These are phyloP conservation scores for Macropodus opercularis DNA, from an alignment of 2,797 vertebrate genomes.

Conservation along the genomic window DNA sequence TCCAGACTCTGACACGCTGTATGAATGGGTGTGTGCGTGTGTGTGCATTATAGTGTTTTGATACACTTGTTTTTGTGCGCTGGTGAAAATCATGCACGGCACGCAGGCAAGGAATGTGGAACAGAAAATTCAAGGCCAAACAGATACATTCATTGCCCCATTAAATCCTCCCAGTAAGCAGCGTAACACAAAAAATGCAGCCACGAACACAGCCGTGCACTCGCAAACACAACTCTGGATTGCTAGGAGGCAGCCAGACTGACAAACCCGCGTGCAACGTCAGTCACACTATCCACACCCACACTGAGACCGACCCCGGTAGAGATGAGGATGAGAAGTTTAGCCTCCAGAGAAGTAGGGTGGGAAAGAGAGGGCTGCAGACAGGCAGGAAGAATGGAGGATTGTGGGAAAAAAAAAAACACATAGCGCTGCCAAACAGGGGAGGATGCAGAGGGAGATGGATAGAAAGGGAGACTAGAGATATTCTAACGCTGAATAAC, in stretches of 20 bases:
- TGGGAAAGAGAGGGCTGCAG: not conserved
- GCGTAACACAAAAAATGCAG: not conserved
- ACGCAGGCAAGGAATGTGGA: slow-evolving; percentile 29
- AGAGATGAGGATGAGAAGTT: slow-evolving; percentile 38
- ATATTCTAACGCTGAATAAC: slow-evolving; percentile 46
- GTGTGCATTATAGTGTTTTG: slow-evolving; percentile 10
- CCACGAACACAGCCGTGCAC: slow-evolving; percentile 6
- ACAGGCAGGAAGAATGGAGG: not conserved
- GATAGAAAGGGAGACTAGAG: slow-evolving; percentile 26
- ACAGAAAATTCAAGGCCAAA: slow-evolving; percentile 48
- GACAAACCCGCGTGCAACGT: slow-evolving; percentile 9
- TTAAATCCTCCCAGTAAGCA: slow-evolving; percentile 19
- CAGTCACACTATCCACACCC: slow-evolving; percentile 18
- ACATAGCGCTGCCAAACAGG: slow-evolving; percentile 25
- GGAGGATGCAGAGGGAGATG: slow-evolving; percentile 6
- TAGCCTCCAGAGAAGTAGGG: slow-evolving; percentile 20
- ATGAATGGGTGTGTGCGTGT: slow-evolving; percentile 18
- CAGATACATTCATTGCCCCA: slow-evolving; percentile 19
- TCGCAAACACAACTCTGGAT: slow-evolving; percentile 3
- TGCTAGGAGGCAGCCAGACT: slow-evolving; percentile 2
- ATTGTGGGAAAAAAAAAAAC: slow-evolving; percentile 4
- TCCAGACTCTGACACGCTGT: slow-evolving; percentile 23
- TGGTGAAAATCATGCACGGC: slow-evolving; percentile 36
- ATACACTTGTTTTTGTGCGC: slow-evolving; percentile 32
- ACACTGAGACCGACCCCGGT: slow-evolving; percentile 32